Percentiles rank a stretch among this genome's conserved stretches.
Conservation (phyloP, 2,797 vertebrate species). For the Alfaro cultratus region DNA sequence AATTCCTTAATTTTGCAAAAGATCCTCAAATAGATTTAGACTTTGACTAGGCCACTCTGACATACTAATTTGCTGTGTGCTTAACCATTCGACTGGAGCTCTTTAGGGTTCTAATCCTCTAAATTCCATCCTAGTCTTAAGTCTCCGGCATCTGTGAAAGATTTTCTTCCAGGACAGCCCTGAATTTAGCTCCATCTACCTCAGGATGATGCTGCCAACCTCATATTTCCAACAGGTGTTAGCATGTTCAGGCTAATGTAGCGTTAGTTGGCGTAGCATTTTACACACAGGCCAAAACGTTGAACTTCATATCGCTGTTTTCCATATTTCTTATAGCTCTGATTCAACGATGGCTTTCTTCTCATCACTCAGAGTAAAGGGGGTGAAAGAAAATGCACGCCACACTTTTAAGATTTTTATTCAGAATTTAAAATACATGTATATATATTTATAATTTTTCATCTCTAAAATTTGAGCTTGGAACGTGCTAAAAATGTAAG, state of each 20-base stretch:
- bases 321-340: background rate
- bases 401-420: conserved; percentile 1
- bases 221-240: background rate
- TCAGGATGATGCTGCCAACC: background rate
- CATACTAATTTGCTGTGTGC: background rate
- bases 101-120: background rate
- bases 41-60: background rate
- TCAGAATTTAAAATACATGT: background rate
- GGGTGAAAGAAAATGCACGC: background rate
- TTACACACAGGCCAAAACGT: background rate
- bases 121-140: background rate
- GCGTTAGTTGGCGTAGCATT: background rate
- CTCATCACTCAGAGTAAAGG: background rate
- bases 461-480: background rate
- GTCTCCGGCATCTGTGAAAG: background rate
- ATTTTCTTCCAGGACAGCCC: background rate
- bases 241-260: background rate
- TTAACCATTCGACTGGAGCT: background rate
- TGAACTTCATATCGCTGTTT: background rate
- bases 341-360: background rate
- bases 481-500: background rate
- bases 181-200: background rate
- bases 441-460: background rate
- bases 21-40: background rate
- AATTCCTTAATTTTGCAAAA: background rate